Evolutionary conservation across 2,113 vertebrate species (phyloP), one percentile per base, ranked within the genome.

Genomic region (Megaleporinus macrocephalus): DNA sequence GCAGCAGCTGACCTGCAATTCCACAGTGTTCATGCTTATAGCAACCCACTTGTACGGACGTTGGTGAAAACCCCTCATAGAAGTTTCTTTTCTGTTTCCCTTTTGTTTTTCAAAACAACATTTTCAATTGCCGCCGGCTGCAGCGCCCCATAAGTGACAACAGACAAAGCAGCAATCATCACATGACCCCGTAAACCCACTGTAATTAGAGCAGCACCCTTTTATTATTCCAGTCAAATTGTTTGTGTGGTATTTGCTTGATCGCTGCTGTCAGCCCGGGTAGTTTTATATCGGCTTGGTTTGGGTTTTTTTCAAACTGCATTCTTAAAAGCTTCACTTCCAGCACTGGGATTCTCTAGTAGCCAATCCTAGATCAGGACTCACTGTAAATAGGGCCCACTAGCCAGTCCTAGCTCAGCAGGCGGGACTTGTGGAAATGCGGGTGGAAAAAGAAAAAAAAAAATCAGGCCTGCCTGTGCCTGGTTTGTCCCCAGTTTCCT

Each of bases 401-500:
- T 26, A 61, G n/a, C n/a, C 57, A 61, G n/a, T 26, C 7, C 10
- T 61, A 61, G 22, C 57, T 7, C n/a, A 61, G n/a, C 22, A 61
- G 22, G 57, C 57, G 20, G 57, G 24, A 61, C 57, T 26, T 26
- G 24, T 61, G 57, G 53, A 61, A 61, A 24, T 59, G 24, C 5
- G 57, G 6, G 9, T n/a, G 57, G 9, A 11, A 24, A 59, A 59
- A 59, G 24, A 10, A 24, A 55, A 55, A 55, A 51, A 18, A 53
- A 53, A 57, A 22, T 57, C 57, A 61, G 57, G 57, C 22, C 57
- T 69, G 72, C 63, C 62, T 29, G 72, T 59, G 62, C 72, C 66
- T 68, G 72, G 74, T 82, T 74, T 75, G 80, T 82, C 72, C 75
- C 80, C 72, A 82, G 84, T 86, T 83, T 86, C 81, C 77, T 83